A percentile compares a stretch with the other conserved stretches of the same genome.
Evolutionary conservation across 2,113 vertebrate species (phyloP).

Genomic region (Tyrannus savana): DNA sequence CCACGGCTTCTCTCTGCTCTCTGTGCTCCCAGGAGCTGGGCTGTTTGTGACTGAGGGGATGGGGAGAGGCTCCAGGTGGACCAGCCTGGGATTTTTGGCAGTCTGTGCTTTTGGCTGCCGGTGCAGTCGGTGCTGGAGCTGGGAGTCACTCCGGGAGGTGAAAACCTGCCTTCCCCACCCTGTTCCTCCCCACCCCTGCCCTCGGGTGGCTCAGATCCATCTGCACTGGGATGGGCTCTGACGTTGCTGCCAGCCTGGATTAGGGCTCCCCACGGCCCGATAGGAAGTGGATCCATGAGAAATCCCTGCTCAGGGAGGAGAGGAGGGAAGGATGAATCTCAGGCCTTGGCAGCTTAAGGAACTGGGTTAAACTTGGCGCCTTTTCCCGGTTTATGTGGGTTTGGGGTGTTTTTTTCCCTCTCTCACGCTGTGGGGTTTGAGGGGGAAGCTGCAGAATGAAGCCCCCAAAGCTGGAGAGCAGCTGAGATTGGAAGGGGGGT

Average conservation of each 20-base stretch:
- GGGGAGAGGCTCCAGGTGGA: not conserved
- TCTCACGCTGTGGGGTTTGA: not conserved
- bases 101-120: not conserved
- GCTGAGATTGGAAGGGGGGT: not conserved
- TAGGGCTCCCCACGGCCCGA: not conserved
- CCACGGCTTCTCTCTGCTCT: not conserved
- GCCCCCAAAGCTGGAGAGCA: not conserved
- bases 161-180: not conserved
- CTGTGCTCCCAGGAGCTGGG: not conserved
- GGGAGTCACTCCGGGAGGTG: not conserved
- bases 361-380: not conserved
- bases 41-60: not conserved
- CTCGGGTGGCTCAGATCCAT: not conserved
- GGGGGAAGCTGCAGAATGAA: fast-evolving
- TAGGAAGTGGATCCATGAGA: not conserved
- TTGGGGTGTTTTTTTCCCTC: not conserved
- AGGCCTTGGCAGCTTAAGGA: not conserved
- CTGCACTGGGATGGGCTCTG: not conserved
- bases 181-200: not conserved
- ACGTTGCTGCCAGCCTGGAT: not conserved
- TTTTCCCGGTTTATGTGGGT: not conserved
- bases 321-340: not conserved
- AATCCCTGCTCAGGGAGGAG: not conserved
- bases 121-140: not conserved
- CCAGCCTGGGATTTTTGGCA: not conserved